Conservation (phyloP, 2,113 vertebrate genomes). For the Mobula birostris region DNA sequence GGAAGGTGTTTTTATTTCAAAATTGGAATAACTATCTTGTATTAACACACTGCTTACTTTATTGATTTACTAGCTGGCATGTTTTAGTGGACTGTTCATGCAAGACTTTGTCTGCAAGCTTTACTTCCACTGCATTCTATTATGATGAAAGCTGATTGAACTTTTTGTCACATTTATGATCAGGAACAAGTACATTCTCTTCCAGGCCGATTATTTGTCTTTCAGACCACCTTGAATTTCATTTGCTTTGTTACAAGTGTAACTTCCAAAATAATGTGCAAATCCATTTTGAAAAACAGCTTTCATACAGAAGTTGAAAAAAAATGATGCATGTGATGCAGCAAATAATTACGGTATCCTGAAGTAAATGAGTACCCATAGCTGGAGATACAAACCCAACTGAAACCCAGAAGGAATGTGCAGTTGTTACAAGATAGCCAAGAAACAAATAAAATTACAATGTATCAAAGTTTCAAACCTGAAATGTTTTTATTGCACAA, state of each 20-base stretch:
- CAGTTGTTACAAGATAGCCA: background rate
- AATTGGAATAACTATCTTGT: too few species aligned
- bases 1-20: too few species aligned
- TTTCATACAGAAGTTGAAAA: background rate
- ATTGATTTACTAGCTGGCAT: too few species aligned
- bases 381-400: background rate
- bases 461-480: background rate
- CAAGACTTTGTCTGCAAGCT: too few species aligned
- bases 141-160: background rate
- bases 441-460: background rate
- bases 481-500: background rate
- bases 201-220: background rate
- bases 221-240: background rate
- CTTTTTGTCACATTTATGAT: background rate
- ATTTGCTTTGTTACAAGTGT: background rate
- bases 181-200: too few species aligned
- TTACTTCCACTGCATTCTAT: too few species aligned
- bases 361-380: background rate
- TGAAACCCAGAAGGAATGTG: background rate
- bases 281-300: background rate
- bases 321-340: background rate
- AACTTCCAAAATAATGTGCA: background rate
- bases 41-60: too few species aligned
- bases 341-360: background rate
- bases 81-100: too few species aligned